Percentiles rank a stretch among this genome's conserved stretches.
Evolutionary conservation across 2,113 vertebrate species (phyloP).

Genomic region (Atrichornis clamosus): DNA sequence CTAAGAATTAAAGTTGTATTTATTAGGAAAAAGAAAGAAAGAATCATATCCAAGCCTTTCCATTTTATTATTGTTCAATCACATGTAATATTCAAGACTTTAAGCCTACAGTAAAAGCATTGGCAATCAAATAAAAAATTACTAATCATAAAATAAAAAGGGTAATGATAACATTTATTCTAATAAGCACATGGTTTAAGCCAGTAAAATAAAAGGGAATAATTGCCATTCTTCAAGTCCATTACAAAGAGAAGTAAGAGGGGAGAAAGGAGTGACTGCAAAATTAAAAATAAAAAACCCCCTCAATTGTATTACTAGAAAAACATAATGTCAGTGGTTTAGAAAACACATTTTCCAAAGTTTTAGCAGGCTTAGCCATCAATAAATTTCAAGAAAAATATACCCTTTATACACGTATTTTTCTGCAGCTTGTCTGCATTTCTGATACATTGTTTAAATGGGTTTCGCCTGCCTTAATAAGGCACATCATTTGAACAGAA

Average conservation of each 20-base stretch:
- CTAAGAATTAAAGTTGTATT: background rate
- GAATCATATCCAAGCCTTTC: background rate
- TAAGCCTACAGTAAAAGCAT: conserved; percentile 41
- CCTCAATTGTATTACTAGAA: background rate
- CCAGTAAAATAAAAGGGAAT: conserved; percentile 51
- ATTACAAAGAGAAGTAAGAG: background rate
- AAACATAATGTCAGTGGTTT: conserved; percentile 11
- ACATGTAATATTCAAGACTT: conserved; percentile 23
- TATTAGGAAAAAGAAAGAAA: background rate
- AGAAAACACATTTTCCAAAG: conserved; percentile 22
- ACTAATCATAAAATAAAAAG: conserved; percentile 55
- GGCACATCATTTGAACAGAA: conserved; percentile 60
- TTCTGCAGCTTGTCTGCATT: conserved; percentile 42
- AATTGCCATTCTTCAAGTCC: conserved; percentile 35
- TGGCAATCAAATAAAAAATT: conserved; percentile 56
- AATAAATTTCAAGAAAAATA: conserved; percentile 33
- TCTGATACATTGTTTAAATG: conserved; percentile 54
- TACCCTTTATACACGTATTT: conserved; percentile 12
- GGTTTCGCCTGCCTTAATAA: conserved; percentile 63
- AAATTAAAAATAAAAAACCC: background rate
- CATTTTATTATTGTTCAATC: conserved; percentile 24
- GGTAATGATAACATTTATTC: conserved; percentile 47
- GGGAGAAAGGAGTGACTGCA: background rate
- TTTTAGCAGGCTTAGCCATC: conserved; percentile 38
- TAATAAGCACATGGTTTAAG: conserved; percentile 53